These are phyloP conservation scores for Koerneria pararmatus DNA, from an alignment of 2,888 invertebrate species.

Conservation along the genomic window DNA sequence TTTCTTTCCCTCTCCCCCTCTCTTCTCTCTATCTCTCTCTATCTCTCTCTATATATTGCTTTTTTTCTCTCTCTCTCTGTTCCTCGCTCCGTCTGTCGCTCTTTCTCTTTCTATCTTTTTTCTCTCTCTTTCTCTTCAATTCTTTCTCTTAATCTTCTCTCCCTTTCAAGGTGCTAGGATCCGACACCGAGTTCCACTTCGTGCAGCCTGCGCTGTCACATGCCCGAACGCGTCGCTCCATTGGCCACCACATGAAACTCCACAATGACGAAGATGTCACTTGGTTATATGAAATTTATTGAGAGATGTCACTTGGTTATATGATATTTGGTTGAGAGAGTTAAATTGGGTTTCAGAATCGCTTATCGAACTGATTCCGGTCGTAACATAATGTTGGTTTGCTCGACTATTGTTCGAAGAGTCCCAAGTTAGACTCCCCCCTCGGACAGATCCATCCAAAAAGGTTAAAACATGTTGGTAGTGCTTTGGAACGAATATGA, in stretches of 20 bases:
- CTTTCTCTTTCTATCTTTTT: background rate
- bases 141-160: background rate
- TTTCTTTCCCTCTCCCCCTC: too few species aligned
- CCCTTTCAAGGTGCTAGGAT: conserved; percentile 75
- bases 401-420: too few species aligned
- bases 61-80: too few species aligned
- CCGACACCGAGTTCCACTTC: conserved; percentile 87
- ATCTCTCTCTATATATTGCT: too few species aligned
- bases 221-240: conserved; percentile 80
- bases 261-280: conserved; percentile 84
- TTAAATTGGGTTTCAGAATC: background rate
- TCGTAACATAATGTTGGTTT: background rate
- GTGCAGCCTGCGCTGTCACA: conserved; percentile 84
- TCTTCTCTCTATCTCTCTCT: too few species aligned
- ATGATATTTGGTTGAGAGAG: background rate
- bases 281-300: conserved; percentile 6
- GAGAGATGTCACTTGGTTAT: background rate
- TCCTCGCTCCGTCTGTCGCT: background rate
- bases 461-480: too few species aligned
- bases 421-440: too few species aligned
- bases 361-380: background rate
- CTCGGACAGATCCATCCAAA: too few species aligned
- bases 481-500: too few species aligned
- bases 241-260: conserved; percentile 79
- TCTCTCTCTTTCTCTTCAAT: conserved; percentile 1